A percentile compares a stretch with the other conserved stretches of the same genome.
These are phyloP conservation scores for Temnopleurus reevesii DNA, from an alignment of 53 echinoderm and acorn worm genomes.

Conservation along the genomic window DNA sequence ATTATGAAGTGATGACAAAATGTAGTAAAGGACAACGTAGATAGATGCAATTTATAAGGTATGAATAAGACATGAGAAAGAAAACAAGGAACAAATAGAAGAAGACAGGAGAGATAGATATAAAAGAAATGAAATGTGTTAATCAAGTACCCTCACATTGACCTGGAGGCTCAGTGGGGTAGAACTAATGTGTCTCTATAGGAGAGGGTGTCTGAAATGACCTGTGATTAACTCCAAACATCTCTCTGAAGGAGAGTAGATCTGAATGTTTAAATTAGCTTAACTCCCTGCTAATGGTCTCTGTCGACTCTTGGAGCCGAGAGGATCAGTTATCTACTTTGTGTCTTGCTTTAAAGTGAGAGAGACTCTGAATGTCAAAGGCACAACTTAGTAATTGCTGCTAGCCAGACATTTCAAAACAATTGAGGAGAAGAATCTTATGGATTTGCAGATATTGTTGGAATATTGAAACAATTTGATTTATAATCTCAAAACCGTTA, in stretches of 20 bases:
- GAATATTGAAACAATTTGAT: too few species aligned
- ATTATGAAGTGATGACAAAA: too few species aligned
- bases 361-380: too few species aligned
- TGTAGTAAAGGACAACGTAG: too few species aligned
- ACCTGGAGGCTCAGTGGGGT: neutral
- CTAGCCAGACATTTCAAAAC: too few species aligned
- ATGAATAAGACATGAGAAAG: too few species aligned
- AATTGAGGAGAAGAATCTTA: too few species aligned
- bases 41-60: too few species aligned
- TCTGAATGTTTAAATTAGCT: slow-evolving; percentile 17
- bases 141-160: slow-evolving; percentile 1
- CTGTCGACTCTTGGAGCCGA: neutral
- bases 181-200: slow-evolving; percentile 19
- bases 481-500: too few species aligned
- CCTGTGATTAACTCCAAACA: neutral
- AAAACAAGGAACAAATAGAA: neutral
- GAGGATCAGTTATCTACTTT: neutral
- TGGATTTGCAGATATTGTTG: too few species aligned
- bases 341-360: neutral
- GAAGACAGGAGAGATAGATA: neutral
- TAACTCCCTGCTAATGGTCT: neutral
- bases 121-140: neutral
- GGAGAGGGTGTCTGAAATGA: slow-evolving; percentile 20
- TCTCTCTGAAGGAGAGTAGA: neutral
- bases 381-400: too few species aligned